Conservation (phyloP, 23 tunicate species). For the Styela plicata region DNA sequence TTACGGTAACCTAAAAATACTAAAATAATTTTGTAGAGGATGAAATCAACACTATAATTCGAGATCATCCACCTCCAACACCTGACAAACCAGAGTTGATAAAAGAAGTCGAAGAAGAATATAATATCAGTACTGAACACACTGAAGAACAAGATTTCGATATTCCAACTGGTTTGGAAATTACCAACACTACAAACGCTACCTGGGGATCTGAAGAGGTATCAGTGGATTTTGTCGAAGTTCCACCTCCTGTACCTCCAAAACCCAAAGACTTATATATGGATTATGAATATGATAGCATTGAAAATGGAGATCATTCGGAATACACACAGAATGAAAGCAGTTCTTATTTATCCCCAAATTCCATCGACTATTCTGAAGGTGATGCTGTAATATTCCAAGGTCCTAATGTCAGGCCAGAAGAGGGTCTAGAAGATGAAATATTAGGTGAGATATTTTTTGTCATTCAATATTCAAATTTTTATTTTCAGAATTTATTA, state of each 20-base stretch:
- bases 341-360: conserved; percentile 8
- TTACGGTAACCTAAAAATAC: too few species aligned
- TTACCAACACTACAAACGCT: not conserved
- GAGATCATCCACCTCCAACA: conserved; percentile 38
- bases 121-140: not conserved
- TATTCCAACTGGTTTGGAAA: not conserved
- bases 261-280: conserved; percentile 13
- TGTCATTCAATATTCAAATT: too few species aligned
- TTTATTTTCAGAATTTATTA: too few species aligned
- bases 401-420: not conserved
- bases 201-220: conserved; percentile 27
- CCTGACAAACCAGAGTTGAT: conserved; percentile 9
- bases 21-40: conserved; percentile 37
- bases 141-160: not conserved
- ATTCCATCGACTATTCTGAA: not conserved
- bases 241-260: conserved; percentile 17
- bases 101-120: not conserved
- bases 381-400: not conserved
- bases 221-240: not conserved
- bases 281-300: conserved; percentile 11
- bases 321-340: not conserved
- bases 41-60: conserved; percentile 45
- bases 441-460: not conserved
- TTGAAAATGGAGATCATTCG: not conserved
- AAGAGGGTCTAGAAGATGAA: not conserved